These are phyloP conservation scores for Lytechinus pictus DNA, from an alignment of 35 echinoderm and acorn worm species.

Conservation along the genomic window DNA sequence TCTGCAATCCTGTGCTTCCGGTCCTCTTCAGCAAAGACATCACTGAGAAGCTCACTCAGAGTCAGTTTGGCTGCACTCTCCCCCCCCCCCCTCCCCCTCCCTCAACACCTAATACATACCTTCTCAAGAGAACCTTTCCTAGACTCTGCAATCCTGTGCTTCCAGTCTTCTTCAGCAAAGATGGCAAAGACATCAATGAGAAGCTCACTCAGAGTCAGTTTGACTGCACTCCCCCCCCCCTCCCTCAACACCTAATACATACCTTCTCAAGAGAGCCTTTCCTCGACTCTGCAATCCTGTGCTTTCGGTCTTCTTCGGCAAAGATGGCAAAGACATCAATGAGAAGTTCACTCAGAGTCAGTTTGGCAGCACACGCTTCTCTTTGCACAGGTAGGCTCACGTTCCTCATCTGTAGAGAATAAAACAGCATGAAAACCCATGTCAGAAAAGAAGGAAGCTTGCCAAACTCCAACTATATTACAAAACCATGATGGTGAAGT, in stretches of 20 bases:
- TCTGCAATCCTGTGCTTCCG: too few relatives aligned
- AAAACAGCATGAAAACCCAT: too few relatives aligned
- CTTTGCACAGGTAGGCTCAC: slow-evolving; percentile 81
- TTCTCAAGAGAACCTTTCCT: slow-evolving; percentile 88
- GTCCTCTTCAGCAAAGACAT: too few relatives aligned
- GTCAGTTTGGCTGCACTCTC: not conserved
- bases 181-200: slow-evolving; percentile 95
- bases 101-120: slow-evolving; percentile 41
- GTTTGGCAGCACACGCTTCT: slow-evolving; percentile 75
- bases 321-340: slow-evolving; percentile 96
- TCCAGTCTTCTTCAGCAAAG: slow-evolving; percentile 80
- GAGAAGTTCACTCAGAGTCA: slow-evolving; percentile 76
- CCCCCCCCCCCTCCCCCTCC: slow-evolving; percentile 55
- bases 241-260: not conserved
- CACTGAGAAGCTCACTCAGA: too few relatives aligned
- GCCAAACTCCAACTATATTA: too few relatives aligned
- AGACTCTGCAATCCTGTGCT: slow-evolving; percentile 70
- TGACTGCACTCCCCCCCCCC: slow-evolving; percentile 31
- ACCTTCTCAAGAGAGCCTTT: slow-evolving; percentile 94
- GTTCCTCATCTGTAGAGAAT: slow-evolving; percentile 55
- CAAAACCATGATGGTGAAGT: too few relatives aligned
- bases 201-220: slow-evolving; percentile 81
- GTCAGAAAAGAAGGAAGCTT: too few relatives aligned
- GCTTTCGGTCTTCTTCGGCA: slow-evolving; percentile 77
- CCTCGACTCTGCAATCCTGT: slow-evolving; percentile 67